Evolutionary conservation across 2,797 vertebrate species (phyloP).

Genomic region (Poeciliopsis infans): DNA sequence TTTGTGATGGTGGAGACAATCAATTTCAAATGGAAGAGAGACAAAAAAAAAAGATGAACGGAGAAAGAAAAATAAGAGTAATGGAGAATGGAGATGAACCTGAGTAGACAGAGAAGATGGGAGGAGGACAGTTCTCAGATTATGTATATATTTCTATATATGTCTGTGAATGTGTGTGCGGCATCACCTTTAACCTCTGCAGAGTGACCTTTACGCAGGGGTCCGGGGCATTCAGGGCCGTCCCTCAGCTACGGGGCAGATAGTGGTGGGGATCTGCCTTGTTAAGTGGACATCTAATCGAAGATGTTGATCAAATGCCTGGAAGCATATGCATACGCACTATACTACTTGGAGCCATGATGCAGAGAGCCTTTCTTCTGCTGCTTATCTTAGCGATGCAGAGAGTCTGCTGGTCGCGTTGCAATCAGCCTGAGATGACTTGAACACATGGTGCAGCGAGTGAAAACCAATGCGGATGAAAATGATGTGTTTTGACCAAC

Average conservation of each 20-base stretch:
- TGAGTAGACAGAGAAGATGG: slow-evolving; percentile 52
- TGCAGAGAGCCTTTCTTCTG: slow-evolving; percentile 62
- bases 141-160: slow-evolving; percentile 7
- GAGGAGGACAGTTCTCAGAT: slow-evolving; percentile 50
- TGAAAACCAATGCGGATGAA: slow-evolving; percentile 75
- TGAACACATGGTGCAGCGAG: slow-evolving; percentile 70
- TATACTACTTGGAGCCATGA: slow-evolving; percentile 13
- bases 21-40: slow-evolving; percentile 84
- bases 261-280: slow-evolving; percentile 55
- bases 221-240: slow-evolving; percentile 42
- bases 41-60: slow-evolving; percentile 47
- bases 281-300: slow-evolving; percentile 77
- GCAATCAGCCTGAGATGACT: slow-evolving; percentile 69
- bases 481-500: slow-evolving; percentile 81
- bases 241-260: slow-evolving; percentile 29
- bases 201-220: slow-evolving; percentile 67
- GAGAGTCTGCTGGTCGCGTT: slow-evolving; percentile 58
- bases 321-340: slow-evolving; percentile 26
- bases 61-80: slow-evolving; percentile 54
- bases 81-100: slow-evolving; percentile 68
- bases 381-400: slow-evolving; percentile 52
- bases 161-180: slow-evolving; percentile 34
- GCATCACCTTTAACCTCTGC: slow-evolving; percentile 65
- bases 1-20: slow-evolving; percentile 90
- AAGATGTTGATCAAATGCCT: slow-evolving; percentile 74